Base-by-base conservation (phyloP, 2,797 vertebrate species). In the Uromys caudimaculatus region DNA sequence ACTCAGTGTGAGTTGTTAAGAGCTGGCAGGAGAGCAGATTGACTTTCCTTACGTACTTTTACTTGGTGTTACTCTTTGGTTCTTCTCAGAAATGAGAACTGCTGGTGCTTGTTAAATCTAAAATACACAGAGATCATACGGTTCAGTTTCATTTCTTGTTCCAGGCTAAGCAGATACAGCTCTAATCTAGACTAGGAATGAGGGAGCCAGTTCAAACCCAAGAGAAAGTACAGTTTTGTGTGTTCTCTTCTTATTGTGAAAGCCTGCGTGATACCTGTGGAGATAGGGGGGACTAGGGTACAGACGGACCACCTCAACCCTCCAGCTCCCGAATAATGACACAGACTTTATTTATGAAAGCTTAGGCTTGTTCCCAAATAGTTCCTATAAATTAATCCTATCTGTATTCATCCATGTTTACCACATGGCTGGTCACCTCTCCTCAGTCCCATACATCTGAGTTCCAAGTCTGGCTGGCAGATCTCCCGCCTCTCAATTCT, bases 21-120 rank as follows among this genome's bases (percentile, higher is more conserved):
- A 87, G 76, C 29, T 76, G 38, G 44, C 47, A 71, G 73, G 47
- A n/a, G 87, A n/a, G 32, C 52, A 44, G 24, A 71, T 24, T 94
- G 44, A 52, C 90, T 90, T 94, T 93, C 64, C 84, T 83, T 82
- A 86, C 4, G 24, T 64, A 32, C 86, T 95, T 89, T 96, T 73
- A 77, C 93, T 94, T 96, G 82, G 21, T 38, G 9, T 95, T 90
- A 52, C 35, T 94, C 14, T 96, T 95, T 85, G 88, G 84, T 92
- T n/a, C 44, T 3, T 44, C 94, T 77, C 71, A 93, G 79, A 64
- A 90, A 93, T 86, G 52, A 97, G 73, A 94, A 86, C n/a, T 94
- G n/a, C 38, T 92, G 29, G n/a, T 91, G 64, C 58, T 92, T 35
- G 54, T 87, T 85, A 84, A 79, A 64, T 44, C 71, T 52, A 77